phyloP scores from a whole-genome alignment of 2,113 vertebrate species.

The Hirundichthys speculiger region DNA sequence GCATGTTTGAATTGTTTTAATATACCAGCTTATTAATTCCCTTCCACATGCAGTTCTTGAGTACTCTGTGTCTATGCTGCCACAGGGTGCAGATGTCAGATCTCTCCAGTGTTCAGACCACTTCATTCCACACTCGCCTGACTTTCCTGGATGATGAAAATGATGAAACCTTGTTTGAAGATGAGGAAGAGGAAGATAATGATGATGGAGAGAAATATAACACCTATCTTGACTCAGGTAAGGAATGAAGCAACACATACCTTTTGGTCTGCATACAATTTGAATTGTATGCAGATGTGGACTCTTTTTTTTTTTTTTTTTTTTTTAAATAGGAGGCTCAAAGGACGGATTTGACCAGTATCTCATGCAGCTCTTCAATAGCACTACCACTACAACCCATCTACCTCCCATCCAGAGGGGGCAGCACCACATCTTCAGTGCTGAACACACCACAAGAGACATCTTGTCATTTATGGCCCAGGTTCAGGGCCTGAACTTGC shows the following conservation, averaged over 20 bases:
- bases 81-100: conserved; percentile 91
- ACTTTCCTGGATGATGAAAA: conserved; percentile 93
- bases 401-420: conserved; percentile 87
- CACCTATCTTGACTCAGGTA: conserved; percentile 69
- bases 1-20: background rate
- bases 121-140: conserved; percentile 93
- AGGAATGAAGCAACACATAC: background rate
- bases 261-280: background rate
- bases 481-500: conserved; percentile 89
- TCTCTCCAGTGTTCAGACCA: conserved; percentile 92
- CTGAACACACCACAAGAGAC: conserved; percentile 91
- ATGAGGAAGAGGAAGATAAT: conserved; percentile 73
- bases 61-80: conserved; percentile 23
- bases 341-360: conserved; percentile 91
- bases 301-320: background rate
- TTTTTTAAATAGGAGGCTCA: conserved; percentile 69
- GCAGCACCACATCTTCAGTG: conserved; percentile 88
- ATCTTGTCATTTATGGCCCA: conserved; percentile 95
- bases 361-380: conserved; percentile 89
- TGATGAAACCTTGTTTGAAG: conserved; percentile 86
- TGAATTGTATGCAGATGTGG: conserved; percentile 5
- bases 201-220: conserved; percentile 82
- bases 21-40: background rate
- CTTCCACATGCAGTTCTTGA: background rate
- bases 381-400: conserved; percentile 84